Evolutionary conservation across 2,888 invertebrate species (phyloP), one percentile per base, ranked within the genome.

Genomic region (Entomobrya multifasciata): DNA sequence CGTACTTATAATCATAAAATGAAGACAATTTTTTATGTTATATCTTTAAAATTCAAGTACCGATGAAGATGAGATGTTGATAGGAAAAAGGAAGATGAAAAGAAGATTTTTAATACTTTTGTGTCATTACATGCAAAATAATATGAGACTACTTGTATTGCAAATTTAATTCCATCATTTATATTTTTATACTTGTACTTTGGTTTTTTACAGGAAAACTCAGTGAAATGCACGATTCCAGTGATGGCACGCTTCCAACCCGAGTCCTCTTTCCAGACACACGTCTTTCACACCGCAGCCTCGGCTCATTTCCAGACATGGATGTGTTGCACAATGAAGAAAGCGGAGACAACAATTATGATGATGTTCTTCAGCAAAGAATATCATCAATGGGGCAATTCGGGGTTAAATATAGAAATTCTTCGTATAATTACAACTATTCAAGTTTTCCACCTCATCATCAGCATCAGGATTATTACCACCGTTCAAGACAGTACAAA

Each of bases 401-500:
- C 44, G 86, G 86, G 25, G 22, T 27, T 6, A 86, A 80, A 60
- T 80, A 79, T 22, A 86, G 49, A 17, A 86, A 86, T 55, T 17
- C 60, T 57, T 52, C 79, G 8, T 60, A 41, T 72, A n/a, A 41
- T 6, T 41, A 86, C 30, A 86, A 86, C 52, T 65, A 79, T 27
- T 86, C 86, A 49, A 80, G 60, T 72, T 30, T 80, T 49, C 72
- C 78, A 4, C 25, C 30, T 4, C 27, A 44, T 65, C 55, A n/a
- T 27, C 15, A 57, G 2, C 13, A 15, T 15, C 13, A 49, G 5
- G 2, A 70, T 70, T 36, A 76, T 27, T 44, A 65, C 47, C 36
- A 65, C 47, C 36, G 27, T 25, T 78, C 78, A 20, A 41, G 25
- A 20, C 72, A 86, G 86, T 86, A 86, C 86, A 86, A 86, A 86